Evolutionary conservation across 2,888 invertebrate genomes (phyloP).

Genomic region (Bedellia somnulentella): DNA sequence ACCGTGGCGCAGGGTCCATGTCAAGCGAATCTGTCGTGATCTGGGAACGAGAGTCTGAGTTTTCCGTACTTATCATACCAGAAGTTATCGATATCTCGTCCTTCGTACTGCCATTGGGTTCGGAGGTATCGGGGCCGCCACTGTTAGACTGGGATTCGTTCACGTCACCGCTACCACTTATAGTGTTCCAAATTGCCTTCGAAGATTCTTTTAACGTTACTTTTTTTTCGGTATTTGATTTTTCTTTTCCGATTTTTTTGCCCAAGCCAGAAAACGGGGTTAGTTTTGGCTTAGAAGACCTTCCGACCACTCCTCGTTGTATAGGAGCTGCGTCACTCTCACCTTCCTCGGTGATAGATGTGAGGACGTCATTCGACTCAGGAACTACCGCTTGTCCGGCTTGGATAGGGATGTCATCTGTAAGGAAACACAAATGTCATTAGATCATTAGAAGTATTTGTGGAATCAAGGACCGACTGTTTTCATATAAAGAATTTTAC

Average conservation of each 20-base stretch:
- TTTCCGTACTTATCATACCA: constrained; percentile 37
- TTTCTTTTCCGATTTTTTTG: constrained; percentile 63
- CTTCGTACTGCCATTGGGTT: constrained; percentile 44
- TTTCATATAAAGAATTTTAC: no score
- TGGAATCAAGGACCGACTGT: not conserved
- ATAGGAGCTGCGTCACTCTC: constrained; percentile 54
- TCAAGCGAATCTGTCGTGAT: constrained; percentile 54
- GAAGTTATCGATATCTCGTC: constrained; percentile 50
- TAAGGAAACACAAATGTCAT: constrained; percentile 17
- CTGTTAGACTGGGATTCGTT: no score
- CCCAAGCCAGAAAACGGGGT: constrained; percentile 64
- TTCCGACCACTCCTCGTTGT: constrained; percentile 44
- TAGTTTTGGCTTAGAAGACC: constrained; percentile 65
- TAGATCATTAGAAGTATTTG: not conserved
- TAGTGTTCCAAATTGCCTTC: constrained; percentile 48
- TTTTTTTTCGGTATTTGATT: constrained; percentile 34
- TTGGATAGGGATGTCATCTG: constrained; percentile 90
- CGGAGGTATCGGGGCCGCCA: constrained; percentile 26
- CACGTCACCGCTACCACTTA: constrained; percentile 48
- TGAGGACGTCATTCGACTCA: constrained; percentile 61
- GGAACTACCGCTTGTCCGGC: constrained; percentile 63
- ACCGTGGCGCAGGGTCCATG: constrained; percentile 48
- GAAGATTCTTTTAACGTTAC: constrained; percentile 43
- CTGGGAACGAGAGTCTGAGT: constrained; percentile 51
- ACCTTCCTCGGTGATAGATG: constrained; percentile 71